Evolutionary conservation across 2,113 vertebrate genomes (phyloP).

Genomic region (Brachyistius frenatus): DNA sequence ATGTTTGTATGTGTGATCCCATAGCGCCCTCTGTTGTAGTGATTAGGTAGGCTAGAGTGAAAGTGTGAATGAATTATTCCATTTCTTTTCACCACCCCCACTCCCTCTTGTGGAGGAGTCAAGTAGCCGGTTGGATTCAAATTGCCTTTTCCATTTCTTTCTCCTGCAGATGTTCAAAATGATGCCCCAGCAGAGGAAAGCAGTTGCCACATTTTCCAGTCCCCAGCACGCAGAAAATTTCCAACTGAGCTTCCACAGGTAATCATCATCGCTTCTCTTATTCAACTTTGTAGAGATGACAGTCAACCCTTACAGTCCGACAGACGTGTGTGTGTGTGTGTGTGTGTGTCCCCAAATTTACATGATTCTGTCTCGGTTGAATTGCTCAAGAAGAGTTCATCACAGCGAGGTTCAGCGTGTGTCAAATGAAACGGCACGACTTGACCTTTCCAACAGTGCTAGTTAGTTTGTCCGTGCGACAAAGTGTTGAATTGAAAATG

Average conservation of each 20-base stretch:
- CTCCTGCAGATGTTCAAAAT: constrained; percentile 92
- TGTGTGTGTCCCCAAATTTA: too few relatives aligned
- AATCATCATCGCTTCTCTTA: constrained; percentile 43
- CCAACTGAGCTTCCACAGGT: constrained; percentile 98
- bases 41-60: constrained; percentile 3
- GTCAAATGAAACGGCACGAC: too few relatives aligned
- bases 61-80: constrained; percentile 13
- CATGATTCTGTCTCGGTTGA: too few relatives aligned
- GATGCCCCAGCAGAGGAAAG: constrained; percentile 97
- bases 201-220: constrained; percentile 93
- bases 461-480: too few relatives aligned
- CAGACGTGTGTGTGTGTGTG: too few relatives aligned
- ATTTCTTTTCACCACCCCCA: constrained; percentile 37
- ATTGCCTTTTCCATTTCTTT: constrained; percentile 8
- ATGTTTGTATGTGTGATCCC: constrained; percentile 27
- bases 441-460: too few relatives aligned
- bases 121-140: neutral
- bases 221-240: constrained; percentile 93
- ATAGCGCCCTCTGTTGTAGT: constrained; percentile 69
- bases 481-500: too few relatives aligned
- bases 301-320: neutral
- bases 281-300: neutral
- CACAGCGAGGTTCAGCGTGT: too few relatives aligned
- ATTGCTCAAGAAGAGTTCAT: too few relatives aligned
- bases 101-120: constrained; percentile 54